These are phyloP conservation scores for Stichodactyla helianthus DNA, from an alignment of 64 coral and sea anemone species.

Conservation along the genomic window DNA sequence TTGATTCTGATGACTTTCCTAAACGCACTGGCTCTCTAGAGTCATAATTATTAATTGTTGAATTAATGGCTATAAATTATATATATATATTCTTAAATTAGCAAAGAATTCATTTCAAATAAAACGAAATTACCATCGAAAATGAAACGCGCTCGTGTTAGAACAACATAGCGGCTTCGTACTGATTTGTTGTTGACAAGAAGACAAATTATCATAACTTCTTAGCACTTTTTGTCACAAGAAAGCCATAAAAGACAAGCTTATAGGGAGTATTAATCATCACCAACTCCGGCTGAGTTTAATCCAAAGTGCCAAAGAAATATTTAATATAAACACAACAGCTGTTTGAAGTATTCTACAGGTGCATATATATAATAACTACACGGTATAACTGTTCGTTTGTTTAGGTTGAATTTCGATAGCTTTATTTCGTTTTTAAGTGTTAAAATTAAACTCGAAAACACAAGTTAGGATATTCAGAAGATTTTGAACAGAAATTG, in stretches of 20 bases:
- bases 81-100: no score
- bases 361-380: neutral
- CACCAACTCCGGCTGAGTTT: neutral
- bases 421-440: neutral
- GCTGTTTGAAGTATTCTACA: neutral
- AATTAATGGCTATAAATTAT: no score
- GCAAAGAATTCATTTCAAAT: no score
- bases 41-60: no score
- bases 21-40: no score
- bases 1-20: no score
- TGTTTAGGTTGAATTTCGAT: neutral
- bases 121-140: no score
- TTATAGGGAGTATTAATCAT: neutral
- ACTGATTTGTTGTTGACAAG: neutral
- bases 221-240: neutral
- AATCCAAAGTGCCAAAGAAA: neutral
- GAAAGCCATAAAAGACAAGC: neutral
- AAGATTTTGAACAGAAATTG: neutral
- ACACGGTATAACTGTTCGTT: neutral
- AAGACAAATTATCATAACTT: neutral
- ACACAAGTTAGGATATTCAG: neutral
- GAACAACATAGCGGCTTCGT: neutral
- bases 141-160: no score
- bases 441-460: neutral
- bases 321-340: neutral